phyloP scores from a whole-genome alignment of 2,797 vertebrate species.

The Ctenopoma multispine region DNA sequence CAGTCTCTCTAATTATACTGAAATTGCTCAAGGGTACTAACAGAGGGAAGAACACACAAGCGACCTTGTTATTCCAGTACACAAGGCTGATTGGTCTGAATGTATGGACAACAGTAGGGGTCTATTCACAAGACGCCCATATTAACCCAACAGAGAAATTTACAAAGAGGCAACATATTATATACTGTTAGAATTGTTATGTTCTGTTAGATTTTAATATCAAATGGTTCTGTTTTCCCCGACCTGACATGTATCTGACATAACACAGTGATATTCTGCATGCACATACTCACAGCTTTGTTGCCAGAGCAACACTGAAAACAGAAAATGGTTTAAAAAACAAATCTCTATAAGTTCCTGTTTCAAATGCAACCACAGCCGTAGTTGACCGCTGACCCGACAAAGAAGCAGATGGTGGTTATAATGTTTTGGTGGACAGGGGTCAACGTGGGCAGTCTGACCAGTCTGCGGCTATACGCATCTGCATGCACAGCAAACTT shows the following conservation, averaged over 20 bases:
- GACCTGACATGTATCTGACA: too few species aligned
- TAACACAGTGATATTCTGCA: constrained; percentile 18
- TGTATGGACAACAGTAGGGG: constrained; percentile 57
- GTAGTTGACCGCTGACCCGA: too few species aligned
- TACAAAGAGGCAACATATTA: neutral
- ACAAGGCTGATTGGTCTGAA: constrained; percentile 36
- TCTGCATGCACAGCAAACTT: too few species aligned
- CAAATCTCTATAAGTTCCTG: too few species aligned
- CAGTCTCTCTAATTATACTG: constrained; percentile 21
- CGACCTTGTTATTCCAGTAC: constrained; percentile 37
- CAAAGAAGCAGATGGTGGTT: too few species aligned
- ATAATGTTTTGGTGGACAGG: too few species aligned
- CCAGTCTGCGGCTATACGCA: too few species aligned
- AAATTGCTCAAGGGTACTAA: constrained; percentile 18
- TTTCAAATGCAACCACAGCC: too few species aligned
- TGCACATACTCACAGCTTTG: constrained; percentile 24
- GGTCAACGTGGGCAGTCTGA: too few species aligned
- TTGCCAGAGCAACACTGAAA: constrained; percentile 62
- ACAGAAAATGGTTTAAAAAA: constrained; percentile 21
- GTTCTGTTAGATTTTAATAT: neutral
- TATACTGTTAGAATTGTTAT: too few species aligned
- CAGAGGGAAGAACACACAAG: constrained; percentile 34
- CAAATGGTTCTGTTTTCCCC: neutral
- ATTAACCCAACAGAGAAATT: constrained; percentile 12
- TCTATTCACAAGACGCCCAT: constrained; percentile 28